Base-by-base conservation (phyloP, 2,113 vertebrate genomes). In the Neolamprologus fasciatus region DNA sequence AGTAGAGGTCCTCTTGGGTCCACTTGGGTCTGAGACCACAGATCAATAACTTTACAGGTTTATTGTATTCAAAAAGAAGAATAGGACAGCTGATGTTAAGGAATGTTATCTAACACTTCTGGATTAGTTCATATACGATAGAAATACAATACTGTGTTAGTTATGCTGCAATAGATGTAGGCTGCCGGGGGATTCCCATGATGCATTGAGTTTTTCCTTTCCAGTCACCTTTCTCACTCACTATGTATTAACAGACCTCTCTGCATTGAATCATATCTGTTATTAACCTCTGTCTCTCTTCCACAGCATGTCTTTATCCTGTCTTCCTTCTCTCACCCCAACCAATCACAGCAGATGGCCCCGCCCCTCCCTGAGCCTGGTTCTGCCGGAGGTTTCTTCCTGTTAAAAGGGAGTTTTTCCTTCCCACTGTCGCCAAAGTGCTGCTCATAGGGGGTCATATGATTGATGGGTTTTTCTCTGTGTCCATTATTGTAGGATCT, bases 201-300 rank as follows among this genome's bases (percentile, higher is more conserved):
- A 58, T 58, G 55, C 23, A 28, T 0, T 58, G 55, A 0, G 55
- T 58, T 0, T 58, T 16, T 58, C 55, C 13, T 57, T 57, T 57
- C 23, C 23, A 14, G 23, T 57, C 7, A 55, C 54, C 54, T 57
- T 57, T 0, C 2, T 57, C 55, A 28, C 55, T 58, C 23, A 16
- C 8, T 28, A 16, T 58, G 2, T 58, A 0, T 58, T 58, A 28
- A 58, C 1, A 58, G 23, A 28, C 55, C 3, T 58, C 55, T 58
- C 13, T 28, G 55, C 0, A 5, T 0, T 57, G 13, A 57, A 57
- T 57, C 55, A 0, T 1, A 5, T 0, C 3, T 57, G 55, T 31
- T 31, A 31, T 31, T 31, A 31, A 31, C 1, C 28, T 31, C 28
- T 31, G 28, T 31, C 28, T 31, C 28, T 31, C 5, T 31, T 31